Conservation (phyloP, 2,888 invertebrate genomes). For the Melanotus villosus region DNA sequence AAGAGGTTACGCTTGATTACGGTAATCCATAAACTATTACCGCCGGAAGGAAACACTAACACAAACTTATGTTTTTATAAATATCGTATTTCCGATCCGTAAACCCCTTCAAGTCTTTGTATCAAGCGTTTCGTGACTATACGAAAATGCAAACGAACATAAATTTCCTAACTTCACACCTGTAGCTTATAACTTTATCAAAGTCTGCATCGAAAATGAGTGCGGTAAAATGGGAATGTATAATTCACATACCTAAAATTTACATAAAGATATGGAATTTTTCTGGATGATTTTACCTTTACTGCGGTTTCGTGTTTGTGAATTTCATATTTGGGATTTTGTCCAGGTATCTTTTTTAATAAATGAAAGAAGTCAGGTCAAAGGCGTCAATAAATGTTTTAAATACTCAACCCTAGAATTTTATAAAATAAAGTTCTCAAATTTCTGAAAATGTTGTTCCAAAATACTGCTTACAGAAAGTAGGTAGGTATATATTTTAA, state of each 20-base stretch:
- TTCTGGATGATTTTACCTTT: no score
- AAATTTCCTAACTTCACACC: constrained; percentile 8
- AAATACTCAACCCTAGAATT: no score
- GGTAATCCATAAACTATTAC: constrained; percentile 27
- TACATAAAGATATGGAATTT: no score
- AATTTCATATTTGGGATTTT: no score
- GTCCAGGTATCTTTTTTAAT: no score
- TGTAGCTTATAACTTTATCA: constrained; percentile 6
- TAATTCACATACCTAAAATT: neutral
- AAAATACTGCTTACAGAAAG: no score
- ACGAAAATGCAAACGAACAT: neutral
- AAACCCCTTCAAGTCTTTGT: neutral
- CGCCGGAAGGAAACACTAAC: constrained; percentile 35
- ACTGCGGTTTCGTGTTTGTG: no score
- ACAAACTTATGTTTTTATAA: constrained; percentile 15
- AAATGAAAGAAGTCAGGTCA: no score
- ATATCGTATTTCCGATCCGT: constrained; percentile 5
- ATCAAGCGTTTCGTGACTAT: constrained; percentile 4
- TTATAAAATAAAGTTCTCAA: no score
- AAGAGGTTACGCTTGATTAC: constrained; percentile 36
- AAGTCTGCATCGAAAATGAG: neutral
- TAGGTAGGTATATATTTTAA: no score
- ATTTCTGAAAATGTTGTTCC: neutral
- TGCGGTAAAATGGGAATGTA: neutral
- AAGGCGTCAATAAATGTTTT: no score